These are phyloP conservation scores for Oxyruncus cristatus DNA, from an alignment of 2,113 vertebrate species.

Conservation along the genomic window DNA sequence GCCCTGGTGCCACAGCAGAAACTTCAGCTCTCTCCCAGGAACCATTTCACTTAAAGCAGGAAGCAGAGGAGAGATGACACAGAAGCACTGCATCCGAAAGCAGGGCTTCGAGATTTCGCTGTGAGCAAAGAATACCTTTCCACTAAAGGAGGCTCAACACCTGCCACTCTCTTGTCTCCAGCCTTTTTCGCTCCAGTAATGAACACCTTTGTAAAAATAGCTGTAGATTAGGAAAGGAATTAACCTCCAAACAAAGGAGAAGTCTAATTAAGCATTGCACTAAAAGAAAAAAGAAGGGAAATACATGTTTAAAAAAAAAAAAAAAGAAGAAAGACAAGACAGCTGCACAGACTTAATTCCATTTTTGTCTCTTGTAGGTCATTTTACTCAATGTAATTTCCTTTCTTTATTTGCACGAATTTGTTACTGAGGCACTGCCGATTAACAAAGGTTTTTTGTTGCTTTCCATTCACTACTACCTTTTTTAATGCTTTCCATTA, in stretches of 20 bases:
- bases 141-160: not conserved
- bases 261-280: not conserved
- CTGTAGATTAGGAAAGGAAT: slow-evolving; percentile 33
- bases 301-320: not conserved
- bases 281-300: slow-evolving; percentile 5
- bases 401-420: not conserved
- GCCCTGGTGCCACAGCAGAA: not conserved
- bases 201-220: slow-evolving; percentile 35
- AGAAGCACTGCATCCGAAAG: not conserved
- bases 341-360: slow-evolving; percentile 24
- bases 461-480: slow-evolving; percentile 1
- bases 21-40: not conserved
- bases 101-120: fast-evolving
- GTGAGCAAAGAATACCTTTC: not conserved
- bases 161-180: not conserved
- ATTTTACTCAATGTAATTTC: slow-evolving; percentile 41
- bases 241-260: slow-evolving; percentile 36
- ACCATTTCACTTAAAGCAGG: not conserved
- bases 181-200: not conserved
- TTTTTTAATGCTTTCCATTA: slow-evolving; percentile 32
- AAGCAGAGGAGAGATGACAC: not conserved
- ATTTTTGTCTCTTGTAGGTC: slow-evolving; percentile 8
- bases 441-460: not conserved
- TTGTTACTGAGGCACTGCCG: not conserved
- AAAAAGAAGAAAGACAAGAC: not conserved